Conservation (phyloP, 37 sponge, comb jelly and placozoan species). For the Halichondria panicea region DNA sequence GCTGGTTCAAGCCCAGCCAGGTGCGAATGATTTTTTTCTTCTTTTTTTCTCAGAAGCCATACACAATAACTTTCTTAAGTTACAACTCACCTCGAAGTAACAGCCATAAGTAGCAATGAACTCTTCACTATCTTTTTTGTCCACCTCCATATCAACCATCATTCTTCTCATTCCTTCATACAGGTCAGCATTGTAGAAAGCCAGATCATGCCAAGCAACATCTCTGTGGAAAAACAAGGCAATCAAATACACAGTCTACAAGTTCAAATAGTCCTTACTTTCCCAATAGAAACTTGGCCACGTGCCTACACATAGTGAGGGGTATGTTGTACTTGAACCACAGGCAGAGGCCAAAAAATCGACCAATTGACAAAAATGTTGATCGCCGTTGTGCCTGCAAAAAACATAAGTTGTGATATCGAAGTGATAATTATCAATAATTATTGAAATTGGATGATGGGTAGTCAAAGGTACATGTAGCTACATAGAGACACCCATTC, state of each 20-base stretch:
- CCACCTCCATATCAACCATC: slow-evolving; percentile 73
- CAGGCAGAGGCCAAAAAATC: slow-evolving; percentile 82
- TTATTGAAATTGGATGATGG: too few species aligned
- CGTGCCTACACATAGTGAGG: slow-evolving; percentile 86
- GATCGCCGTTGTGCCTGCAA: slow-evolving; percentile 26
- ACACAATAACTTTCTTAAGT: neutral
- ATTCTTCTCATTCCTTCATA: slow-evolving; percentile 87
- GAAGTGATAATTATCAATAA: too few species aligned
- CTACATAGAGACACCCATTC: too few species aligned
- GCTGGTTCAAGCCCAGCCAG: too few species aligned
- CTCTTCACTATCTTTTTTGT: slow-evolving; percentile 52
- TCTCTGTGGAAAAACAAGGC: slow-evolving; percentile 32
- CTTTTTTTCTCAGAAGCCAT: neutral
- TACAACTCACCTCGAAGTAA: slow-evolving; percentile 77
- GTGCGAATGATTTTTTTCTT: slow-evolving; percentile 43
- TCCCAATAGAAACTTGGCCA: slow-evolving; percentile 85
- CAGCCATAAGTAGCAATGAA: slow-evolving; percentile 78
- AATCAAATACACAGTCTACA: neutral
- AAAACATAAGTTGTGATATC: too few species aligned
- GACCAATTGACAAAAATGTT: slow-evolving; percentile 66
- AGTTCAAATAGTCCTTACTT: slow-evolving; percentile 28
- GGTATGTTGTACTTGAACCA: slow-evolving; percentile 90
- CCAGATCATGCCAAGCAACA: slow-evolving; percentile 93
- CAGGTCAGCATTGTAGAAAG: slow-evolving; percentile 93
- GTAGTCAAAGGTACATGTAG: too few species aligned